Percentiles rank a stretch among this genome's conserved stretches.
These are phyloP conservation scores for Cabera pusaria DNA, from an alignment of 2,888 invertebrate genomes.

Conservation along the genomic window DNA sequence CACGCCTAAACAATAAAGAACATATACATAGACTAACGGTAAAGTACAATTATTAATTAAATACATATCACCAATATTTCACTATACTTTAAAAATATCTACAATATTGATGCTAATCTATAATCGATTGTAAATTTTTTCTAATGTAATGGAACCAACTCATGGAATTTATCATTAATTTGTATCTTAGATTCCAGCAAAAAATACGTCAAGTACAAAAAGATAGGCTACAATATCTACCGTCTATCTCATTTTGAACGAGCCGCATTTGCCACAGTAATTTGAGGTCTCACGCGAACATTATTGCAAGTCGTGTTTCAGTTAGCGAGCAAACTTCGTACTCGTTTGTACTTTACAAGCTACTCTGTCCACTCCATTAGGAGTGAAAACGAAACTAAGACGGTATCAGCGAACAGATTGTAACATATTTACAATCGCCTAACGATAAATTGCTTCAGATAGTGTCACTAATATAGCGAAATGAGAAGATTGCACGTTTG, in stretches of 20 bases:
- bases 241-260: not conserved
- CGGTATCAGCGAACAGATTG: too few species aligned
- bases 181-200: slow-evolving; percentile 1
- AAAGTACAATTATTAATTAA: slow-evolving; percentile 5
- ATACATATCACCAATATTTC: slow-evolving; percentile 10
- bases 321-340: too few species aligned
- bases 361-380: too few species aligned
- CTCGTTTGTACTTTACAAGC: too few species aligned
- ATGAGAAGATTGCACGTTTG: too few species aligned
- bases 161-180: too few species aligned
- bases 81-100: slow-evolving; percentile 11
- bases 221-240: not conserved
- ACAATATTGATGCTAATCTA: slow-evolving; percentile 6
- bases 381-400: too few species aligned
- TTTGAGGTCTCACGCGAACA: not conserved
- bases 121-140: slow-evolving; percentile 5
- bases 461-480: too few species aligned
- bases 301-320: not conserved
- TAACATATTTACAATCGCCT: too few species aligned
- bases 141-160: too few species aligned
- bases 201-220: slow-evolving; percentile 9
- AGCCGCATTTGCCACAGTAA: slow-evolving; percentile 2
- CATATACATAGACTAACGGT: slow-evolving; percentile 4
- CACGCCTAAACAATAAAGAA: slow-evolving; percentile 8
- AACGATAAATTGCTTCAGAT: too few species aligned